These are phyloP conservation scores for Tychaedon coryphoeus DNA, from an alignment of 2,113 vertebrate species.

Conservation along the genomic window DNA sequence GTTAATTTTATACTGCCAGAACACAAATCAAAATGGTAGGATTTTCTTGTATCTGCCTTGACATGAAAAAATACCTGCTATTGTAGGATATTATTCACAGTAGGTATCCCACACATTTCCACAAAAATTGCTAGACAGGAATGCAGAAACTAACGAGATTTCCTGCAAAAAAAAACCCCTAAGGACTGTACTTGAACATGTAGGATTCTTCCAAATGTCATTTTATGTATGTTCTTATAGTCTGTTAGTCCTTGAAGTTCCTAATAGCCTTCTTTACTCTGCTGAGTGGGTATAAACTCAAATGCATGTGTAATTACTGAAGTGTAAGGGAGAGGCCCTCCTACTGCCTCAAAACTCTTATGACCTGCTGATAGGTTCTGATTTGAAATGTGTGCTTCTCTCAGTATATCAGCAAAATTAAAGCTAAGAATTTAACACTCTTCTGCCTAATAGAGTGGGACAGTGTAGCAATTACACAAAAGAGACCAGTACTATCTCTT, in stretches of 20 bases:
- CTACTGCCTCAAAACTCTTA: neutral
- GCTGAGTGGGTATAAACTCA: neutral
- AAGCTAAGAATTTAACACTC: neutral
- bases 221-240: neutral
- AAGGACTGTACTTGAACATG: neutral
- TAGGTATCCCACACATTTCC: neutral
- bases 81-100: neutral
- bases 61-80: neutral
- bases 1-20: neutral
- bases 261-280: neutral
- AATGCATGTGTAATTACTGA: neutral
- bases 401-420: neutral
- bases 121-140: neutral
- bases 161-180: neutral
- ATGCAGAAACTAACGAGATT: neutral
- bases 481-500: neutral
- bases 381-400: neutral
- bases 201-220: neutral
- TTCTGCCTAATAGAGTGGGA: neutral
- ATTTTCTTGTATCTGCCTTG: neutral
- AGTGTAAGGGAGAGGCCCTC: neutral
- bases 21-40: neutral
- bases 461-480: neutral
- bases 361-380: neutral
- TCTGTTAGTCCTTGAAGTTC: neutral